These are phyloP conservation scores for Felis chaus DNA, from an alignment of 2,113 vertebrate species.

Conservation along the genomic window DNA sequence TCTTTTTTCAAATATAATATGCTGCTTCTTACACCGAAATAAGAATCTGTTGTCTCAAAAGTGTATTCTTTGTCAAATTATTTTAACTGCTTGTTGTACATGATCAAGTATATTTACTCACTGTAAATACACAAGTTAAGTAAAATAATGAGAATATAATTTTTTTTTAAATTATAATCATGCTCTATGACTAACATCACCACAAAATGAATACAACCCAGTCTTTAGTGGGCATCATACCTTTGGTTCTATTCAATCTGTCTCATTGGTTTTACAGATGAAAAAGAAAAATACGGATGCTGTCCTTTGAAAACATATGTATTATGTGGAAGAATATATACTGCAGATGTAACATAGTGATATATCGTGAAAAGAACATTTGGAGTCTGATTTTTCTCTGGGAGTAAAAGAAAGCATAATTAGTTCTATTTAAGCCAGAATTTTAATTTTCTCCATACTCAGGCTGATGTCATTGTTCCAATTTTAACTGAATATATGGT, in stretches of 20 bases:
- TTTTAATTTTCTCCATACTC: slow-evolving; percentile 61
- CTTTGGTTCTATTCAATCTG: background rate
- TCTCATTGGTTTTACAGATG: background rate
- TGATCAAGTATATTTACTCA: background rate
- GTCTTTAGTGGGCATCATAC: background rate
- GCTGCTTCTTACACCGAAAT: background rate
- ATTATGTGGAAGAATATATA: slow-evolving; percentile 15
- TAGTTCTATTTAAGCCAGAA: slow-evolving; percentile 63
- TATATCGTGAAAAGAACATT: slow-evolving; percentile 47
- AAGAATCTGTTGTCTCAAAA: background rate
- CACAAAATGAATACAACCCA: background rate
- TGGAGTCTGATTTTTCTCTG: slow-evolving; percentile 41
- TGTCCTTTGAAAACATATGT: slow-evolving; percentile 27
- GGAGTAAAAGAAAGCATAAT: slow-evolving; percentile 54
- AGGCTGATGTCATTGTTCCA: slow-evolving; percentile 62
- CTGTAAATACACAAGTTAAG: background rate
- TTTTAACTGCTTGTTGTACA: background rate
- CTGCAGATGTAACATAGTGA: slow-evolving; percentile 42
- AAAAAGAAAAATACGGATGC: background rate
- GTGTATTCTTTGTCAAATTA: background rate
- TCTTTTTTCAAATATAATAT: background rate
- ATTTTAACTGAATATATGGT: slow-evolving; percentile 67
- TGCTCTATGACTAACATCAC: background rate
- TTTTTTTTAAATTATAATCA: background rate
- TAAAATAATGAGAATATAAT: background rate